phyloP scores from a whole-genome alignment of 2,888 invertebrate genomes.

The Ennomos quercinarius region DNA sequence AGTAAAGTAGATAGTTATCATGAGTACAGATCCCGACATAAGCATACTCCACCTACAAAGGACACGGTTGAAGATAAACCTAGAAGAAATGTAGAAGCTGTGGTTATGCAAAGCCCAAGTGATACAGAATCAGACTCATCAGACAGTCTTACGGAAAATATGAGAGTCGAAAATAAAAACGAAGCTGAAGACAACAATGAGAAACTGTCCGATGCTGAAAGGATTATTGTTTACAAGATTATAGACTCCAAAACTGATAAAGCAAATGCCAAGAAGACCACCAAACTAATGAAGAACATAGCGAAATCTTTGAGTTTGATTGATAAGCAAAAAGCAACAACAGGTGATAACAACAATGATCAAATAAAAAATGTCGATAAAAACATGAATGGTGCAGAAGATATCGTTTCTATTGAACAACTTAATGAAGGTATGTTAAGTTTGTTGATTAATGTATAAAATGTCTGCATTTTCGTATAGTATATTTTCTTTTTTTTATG shows the following conservation, averaged over 20 bases:
- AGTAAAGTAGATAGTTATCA: slow-evolving; percentile 75
- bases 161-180: slow-evolving; percentile 40
- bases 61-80: slow-evolving; percentile 50
- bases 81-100: slow-evolving; percentile 53
- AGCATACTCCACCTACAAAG: slow-evolving; percentile 79
- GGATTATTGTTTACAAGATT: slow-evolving; percentile 77
- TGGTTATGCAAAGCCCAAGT: slow-evolving; percentile 52
- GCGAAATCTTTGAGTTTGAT: slow-evolving; percentile 53
- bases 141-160: slow-evolving; percentile 62
- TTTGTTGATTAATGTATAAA: background rate
- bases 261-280: slow-evolving; percentile 47
- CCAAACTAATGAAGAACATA: slow-evolving; percentile 53
- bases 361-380: slow-evolving; percentile 28
- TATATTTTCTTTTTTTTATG: no score
- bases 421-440: slow-evolving; percentile 59
- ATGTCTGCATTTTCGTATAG: no score
- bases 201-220: slow-evolving; percentile 64
- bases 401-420: slow-evolving; percentile 53
- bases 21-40: slow-evolving; percentile 76
- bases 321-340: slow-evolving; percentile 37
- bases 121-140: slow-evolving; percentile 55
- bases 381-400: slow-evolving; percentile 35
- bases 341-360: slow-evolving; percentile 15
- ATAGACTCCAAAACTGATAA: slow-evolving; percentile 60
- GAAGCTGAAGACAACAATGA: slow-evolving; percentile 42